Evolutionary conservation across 2,797 vertebrate species (phyloP).

Genomic region (Triplophysa bombifrons): DNA sequence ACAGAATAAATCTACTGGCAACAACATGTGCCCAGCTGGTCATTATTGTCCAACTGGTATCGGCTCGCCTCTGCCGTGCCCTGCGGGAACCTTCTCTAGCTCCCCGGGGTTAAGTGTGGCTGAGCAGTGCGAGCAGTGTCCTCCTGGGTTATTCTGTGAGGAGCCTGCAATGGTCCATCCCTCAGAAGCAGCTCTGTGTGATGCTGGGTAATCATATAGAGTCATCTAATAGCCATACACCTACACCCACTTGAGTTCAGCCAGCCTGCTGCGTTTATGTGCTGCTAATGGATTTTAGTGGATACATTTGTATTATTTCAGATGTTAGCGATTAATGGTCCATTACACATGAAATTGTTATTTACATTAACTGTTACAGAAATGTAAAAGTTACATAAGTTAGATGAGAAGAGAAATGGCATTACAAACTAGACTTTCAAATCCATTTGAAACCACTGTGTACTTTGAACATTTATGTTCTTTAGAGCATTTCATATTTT

Average conservation of each 20-base stretch:
- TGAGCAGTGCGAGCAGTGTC: constrained; percentile 83
- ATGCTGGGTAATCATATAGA: constrained; percentile 76
- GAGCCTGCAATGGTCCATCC: constrained; percentile 72
- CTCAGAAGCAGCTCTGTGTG: constrained; percentile 75
- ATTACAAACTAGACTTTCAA: not conserved
- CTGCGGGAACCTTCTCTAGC: constrained; percentile 80
- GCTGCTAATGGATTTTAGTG: constrained; percentile 42
- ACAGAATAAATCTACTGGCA: constrained; percentile 78
- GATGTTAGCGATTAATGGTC: constrained; percentile 13
- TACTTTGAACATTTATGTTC: too few relatives aligned
- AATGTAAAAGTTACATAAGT: not conserved
- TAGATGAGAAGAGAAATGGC: constrained; percentile 10
- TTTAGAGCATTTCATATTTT: too few relatives aligned
- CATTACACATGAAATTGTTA: constrained; percentile 20
- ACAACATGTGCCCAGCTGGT: constrained; percentile 82
- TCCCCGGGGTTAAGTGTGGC: constrained; percentile 72
- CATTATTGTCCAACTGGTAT: constrained; percentile 86
- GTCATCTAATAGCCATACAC: constrained; percentile 32
- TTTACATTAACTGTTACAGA: not conserved
- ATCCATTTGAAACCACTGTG: not conserved
- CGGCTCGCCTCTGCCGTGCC: constrained; percentile 81
- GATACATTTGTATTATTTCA: constrained; percentile 7
- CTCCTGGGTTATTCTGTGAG: constrained; percentile 82
- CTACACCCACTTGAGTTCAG: constrained; percentile 41
- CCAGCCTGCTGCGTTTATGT: constrained; percentile 15